Base-by-base conservation (phyloP, 1,140 invertebrate species). In the Pseudobourletiella spinata region DNA sequence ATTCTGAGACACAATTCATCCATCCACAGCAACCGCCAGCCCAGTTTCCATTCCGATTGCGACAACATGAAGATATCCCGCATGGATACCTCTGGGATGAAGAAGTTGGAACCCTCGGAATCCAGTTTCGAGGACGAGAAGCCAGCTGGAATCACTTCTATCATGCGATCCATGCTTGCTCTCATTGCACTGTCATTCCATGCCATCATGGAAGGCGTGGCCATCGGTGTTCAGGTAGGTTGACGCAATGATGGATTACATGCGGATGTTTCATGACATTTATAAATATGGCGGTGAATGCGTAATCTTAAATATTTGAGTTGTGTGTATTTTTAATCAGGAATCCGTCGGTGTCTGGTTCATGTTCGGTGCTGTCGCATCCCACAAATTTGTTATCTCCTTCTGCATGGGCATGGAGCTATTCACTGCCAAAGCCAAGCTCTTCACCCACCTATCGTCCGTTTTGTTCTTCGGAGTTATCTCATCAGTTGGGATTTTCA, bases 351-450 rank as follows among this genome's bases (percentile, higher is more conserved):
- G 83, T 46, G 86, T 92, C 6, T 90, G 87, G 85, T 81, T 76
- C 42, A 83, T 91, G 79, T 86, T 93, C 61, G 83, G 83, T 8
- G 91, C 90, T 1, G 84, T 95, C 18, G 83, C 88, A 0, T 85
- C 90, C 2, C 91, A 95, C 74, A 95, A 95, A 74, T 81, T 90
- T 55, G 88, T 94, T 6, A 88, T 95, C 52, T 88, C 89, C 1
- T 89, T 91, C 70, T 89, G 87, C 73, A 87, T 91, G 60, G 88
- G 88, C 28, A 80, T 89, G 2, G 87, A 91, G 71, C 71, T 91
- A 48, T 83, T 86, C 42, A 52, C 64, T 6, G 32, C 68, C 3
- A 51, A 60, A 46, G 62, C 68, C 3, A 62, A 52, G 28, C 14
- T 29, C 8, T n/a, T 8, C 26, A 65, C 65, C 15, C 70, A 70